Evolutionary conservation across 2,113 vertebrate genomes (phyloP).

Genomic region (Corythoichthys haematopterus): DNA sequence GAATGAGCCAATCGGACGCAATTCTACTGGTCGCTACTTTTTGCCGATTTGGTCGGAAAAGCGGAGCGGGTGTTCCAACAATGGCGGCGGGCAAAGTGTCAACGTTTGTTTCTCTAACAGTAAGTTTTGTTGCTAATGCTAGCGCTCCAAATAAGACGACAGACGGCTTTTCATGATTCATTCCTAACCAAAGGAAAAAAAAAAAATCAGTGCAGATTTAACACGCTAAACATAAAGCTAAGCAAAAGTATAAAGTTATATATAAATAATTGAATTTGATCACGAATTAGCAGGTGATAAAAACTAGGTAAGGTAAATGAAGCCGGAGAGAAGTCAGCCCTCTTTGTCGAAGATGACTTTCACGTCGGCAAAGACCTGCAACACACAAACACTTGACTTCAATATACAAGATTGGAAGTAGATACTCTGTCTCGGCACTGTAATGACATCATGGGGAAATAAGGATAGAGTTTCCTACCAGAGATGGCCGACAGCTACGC

Average conservation of each 20-base stretch:
- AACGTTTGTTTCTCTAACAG: not conserved
- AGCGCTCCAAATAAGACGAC: slow-evolving; percentile 28
- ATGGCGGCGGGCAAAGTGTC: not conserved
- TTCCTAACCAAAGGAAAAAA: slow-evolving; percentile 12
- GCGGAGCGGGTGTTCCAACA: not conserved
- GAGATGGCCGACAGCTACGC: too few relatives aligned
- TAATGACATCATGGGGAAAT: too few relatives aligned
- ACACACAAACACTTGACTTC: slow-evolving; percentile 15
- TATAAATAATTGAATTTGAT: slow-evolving; percentile 38
- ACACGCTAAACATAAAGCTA: slow-evolving; percentile 43
- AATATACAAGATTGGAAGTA: too few relatives aligned
- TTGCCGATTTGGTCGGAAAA: slow-evolving; percentile 40
- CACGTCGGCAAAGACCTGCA: slow-evolving; percentile 90
- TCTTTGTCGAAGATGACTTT: slow-evolving; percentile 86
- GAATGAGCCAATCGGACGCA: too few relatives aligned
- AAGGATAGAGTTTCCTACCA: too few relatives aligned
- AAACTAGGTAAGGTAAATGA: slow-evolving; percentile 40
- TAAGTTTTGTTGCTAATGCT: slow-evolving; percentile 14
- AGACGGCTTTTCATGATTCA: slow-evolving; percentile 11
- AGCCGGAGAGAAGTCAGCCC: slow-evolving; percentile 61
- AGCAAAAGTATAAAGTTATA: slow-evolving; percentile 46
- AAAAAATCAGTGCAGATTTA: slow-evolving; percentile 36
- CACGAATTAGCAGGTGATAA: slow-evolving; percentile 43
- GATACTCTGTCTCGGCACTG: too few relatives aligned
- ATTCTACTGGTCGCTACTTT: not conserved